phyloP scores from a whole-genome alignment of 37 sponge, comb jelly and placozoan genomes.

The Cladorhizidae sp. region DNA sequence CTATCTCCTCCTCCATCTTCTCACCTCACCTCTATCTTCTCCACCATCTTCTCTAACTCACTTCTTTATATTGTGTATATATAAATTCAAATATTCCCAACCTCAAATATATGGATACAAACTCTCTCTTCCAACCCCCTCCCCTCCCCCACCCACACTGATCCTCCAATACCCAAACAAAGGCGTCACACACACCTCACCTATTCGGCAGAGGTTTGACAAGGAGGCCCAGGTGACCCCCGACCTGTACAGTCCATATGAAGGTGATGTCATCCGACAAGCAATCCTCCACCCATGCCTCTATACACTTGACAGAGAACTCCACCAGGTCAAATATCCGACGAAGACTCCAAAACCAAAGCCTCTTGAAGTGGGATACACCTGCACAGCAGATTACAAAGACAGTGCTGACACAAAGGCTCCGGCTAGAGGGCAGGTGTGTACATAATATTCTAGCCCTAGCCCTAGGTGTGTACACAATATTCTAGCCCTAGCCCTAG shows the following conservation, averaged over 20 bases:
- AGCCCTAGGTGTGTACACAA: too few relatives aligned
- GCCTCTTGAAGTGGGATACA: constrained; percentile 7
- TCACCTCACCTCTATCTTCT: too few relatives aligned
- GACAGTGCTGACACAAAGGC: too few relatives aligned
- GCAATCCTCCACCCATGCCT: constrained; percentile 30
- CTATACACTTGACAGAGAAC: constrained; percentile 28
- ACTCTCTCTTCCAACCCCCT: background rate
- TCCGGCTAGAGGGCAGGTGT: too few relatives aligned
- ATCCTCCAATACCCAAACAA: background rate
- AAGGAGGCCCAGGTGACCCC: constrained; percentile 5
- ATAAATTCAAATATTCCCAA: too few relatives aligned
- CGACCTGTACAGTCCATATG: constrained; percentile 9
- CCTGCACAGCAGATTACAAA: background rate
- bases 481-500: too few relatives aligned
- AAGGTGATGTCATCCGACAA: background rate
- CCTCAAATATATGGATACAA: background rate
- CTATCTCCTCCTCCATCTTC: too few relatives aligned
- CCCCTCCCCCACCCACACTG: background rate
- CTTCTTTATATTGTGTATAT: too few relatives aligned
- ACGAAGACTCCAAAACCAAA: constrained; percentile 18
- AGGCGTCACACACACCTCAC: background rate
- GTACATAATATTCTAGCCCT: too few relatives aligned
- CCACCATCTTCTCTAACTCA: too few relatives aligned
- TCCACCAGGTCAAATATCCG: constrained; percentile 20
- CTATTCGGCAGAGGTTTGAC: constrained; percentile 46